Conservation (phyloP, 2,113 vertebrate species). For the Rhinoptilus africanus region DNA sequence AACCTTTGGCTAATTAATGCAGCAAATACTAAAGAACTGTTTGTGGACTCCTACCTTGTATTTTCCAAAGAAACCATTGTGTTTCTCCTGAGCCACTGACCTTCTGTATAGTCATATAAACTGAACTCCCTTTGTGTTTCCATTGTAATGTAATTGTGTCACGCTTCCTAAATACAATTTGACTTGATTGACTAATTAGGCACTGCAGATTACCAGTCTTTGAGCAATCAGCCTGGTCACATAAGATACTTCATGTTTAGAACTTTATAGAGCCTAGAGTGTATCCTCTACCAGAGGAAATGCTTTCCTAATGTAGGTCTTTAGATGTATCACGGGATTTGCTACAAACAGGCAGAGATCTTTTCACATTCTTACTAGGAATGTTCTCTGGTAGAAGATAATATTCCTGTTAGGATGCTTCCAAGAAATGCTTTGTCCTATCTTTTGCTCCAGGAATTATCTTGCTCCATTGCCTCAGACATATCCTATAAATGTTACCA, state of each 20-base stretch:
- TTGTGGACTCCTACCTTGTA: fast-evolving
- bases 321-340: neutral
- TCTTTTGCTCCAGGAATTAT: neutral
- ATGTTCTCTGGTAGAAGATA: neutral
- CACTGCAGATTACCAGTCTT: neutral
- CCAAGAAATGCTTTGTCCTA: neutral
- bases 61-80: neutral
- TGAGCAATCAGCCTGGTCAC: neutral
- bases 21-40: too few species aligned
- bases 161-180: neutral
- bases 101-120: neutral
- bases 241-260: neutral
- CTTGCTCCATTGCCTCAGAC: neutral
- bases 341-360: neutral
- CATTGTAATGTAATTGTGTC: neutral
- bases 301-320: neutral
- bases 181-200: neutral
- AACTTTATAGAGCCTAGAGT: neutral
- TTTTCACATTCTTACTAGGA: neutral
- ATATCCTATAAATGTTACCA: neutral
- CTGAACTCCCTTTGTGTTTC: neutral
- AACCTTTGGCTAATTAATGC: neutral
- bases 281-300: neutral
- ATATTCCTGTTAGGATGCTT: neutral
- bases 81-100: neutral